Conservation (phyloP, 37 sponge, comb jelly and placozoan genomes). For the Ephydatia muelleri region DNA sequence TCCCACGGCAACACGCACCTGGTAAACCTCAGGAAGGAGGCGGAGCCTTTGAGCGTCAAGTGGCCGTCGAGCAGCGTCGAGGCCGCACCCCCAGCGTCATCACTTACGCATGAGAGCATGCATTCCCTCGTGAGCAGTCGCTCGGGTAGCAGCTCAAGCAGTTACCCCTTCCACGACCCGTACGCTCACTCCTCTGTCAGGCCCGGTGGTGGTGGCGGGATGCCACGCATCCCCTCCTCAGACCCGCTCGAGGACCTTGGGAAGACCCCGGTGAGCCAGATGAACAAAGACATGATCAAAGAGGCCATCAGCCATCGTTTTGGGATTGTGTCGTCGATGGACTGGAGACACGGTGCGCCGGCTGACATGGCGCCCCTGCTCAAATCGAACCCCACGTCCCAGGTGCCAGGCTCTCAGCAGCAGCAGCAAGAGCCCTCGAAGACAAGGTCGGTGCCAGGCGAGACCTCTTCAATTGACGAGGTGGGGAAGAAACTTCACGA, state of each 20-base stretch:
- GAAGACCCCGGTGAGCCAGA: not conserved
- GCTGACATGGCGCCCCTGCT: not conserved
- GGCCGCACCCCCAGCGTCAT: not conserved
- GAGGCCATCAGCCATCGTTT: constrained; percentile 34
- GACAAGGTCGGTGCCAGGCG: not conserved
- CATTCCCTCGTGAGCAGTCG: constrained; percentile 19
- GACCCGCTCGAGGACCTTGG: constrained; percentile 2
- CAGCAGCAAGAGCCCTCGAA: not conserved
- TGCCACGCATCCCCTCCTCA: not conserved
- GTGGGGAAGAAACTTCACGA: constrained; percentile 38
- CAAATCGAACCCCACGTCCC: not conserved
- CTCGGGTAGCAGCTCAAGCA: constrained; percentile 12
- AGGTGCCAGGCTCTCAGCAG: not conserved
- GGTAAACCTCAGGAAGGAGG: too few species aligned
- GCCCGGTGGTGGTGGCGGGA: not conserved
- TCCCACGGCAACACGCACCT: too few species aligned
- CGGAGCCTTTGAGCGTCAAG: too few species aligned
- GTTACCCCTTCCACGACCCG: not conserved
- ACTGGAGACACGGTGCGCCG: not conserved
- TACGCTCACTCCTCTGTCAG: too few species aligned
- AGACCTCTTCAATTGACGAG: not conserved
- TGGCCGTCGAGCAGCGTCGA: too few species aligned
- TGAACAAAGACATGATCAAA: constrained; percentile 21
- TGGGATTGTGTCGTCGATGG: not conserved
- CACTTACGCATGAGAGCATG: not conserved